These are phyloP conservation scores for Paraescarpia echinospica DNA, from an alignment of 1,140 invertebrate genomes.

Conservation along the genomic window DNA sequence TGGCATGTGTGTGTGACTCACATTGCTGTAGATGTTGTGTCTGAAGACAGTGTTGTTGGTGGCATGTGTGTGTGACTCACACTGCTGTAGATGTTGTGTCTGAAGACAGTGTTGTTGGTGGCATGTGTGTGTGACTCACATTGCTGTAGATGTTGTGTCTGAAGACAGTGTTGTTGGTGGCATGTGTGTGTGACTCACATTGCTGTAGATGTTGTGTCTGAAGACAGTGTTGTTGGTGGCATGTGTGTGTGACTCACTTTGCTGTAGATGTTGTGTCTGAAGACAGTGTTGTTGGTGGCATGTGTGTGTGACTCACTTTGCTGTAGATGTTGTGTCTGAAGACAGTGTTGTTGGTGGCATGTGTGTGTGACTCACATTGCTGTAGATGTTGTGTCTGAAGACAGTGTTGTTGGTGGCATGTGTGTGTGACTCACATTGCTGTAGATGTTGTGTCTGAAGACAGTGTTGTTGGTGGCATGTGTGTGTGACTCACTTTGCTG, in stretches of 20 bases:
- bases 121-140: slow-evolving; percentile 59
- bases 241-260: slow-evolving; percentile 65
- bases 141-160: slow-evolving; percentile 83
- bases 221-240: slow-evolving; percentile 35
- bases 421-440: slow-evolving; percentile 70
- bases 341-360: slow-evolving; percentile 30
- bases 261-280: slow-evolving; percentile 78
- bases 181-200: slow-evolving; percentile 62
- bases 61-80: slow-evolving; percentile 58
- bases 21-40: slow-evolving; percentile 85
- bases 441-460: slow-evolving; percentile 72
- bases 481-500: slow-evolving; percentile 71
- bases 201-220: slow-evolving; percentile 80
- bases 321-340: slow-evolving; percentile 78
- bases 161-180: slow-evolving; percentile 35
- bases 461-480: slow-evolving; percentile 30
- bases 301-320: slow-evolving; percentile 65
- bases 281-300: slow-evolving; percentile 33
- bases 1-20: slow-evolving; percentile 51
- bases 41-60: slow-evolving; percentile 40
- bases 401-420: slow-evolving; percentile 31
- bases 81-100: slow-evolving; percentile 83
- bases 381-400: slow-evolving; percentile 75
- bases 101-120: slow-evolving; percentile 38
- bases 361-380: slow-evolving; percentile 67